phyloP scores from a whole-genome alignment of 2,113 vertebrate genomes.

The Penelope pileata region DNA sequence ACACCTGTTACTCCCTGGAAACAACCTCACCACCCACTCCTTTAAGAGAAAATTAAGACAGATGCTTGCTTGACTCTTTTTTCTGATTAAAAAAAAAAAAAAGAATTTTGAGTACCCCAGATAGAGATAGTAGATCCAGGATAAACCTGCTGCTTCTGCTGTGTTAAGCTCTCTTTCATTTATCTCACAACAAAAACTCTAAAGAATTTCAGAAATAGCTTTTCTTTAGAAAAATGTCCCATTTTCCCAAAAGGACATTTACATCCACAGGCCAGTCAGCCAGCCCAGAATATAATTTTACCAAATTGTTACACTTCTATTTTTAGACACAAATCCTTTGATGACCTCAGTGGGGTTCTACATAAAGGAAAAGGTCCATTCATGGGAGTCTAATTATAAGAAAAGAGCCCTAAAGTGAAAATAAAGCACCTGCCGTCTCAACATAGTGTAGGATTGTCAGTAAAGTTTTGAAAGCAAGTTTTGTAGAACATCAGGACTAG shows the following conservation, averaged over 20 bases:
- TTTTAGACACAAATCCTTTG: not conserved
- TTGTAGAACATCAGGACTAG: not conserved
- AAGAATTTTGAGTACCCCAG: not conserved
- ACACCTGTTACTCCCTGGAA: not conserved
- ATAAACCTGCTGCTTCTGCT: not conserved
- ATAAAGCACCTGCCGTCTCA: not conserved
- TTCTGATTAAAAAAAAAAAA: not conserved
- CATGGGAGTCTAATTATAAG: not conserved
- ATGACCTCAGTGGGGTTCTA: not conserved
- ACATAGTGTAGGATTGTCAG: not conserved
- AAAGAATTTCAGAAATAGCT: not conserved
- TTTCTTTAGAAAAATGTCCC: not conserved
- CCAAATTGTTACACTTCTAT: not conserved
- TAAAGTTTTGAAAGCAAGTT: not conserved
- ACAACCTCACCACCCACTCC: rapidly evolving
- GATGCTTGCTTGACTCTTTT: not conserved
- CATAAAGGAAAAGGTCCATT: rapidly evolving
- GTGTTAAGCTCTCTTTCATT: not conserved
- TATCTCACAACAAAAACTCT: not conserved
- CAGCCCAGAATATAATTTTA: not conserved
- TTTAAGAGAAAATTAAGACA: not conserved
- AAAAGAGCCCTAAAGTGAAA: not conserved
- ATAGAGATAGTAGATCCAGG: not conserved
- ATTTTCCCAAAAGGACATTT: not conserved
- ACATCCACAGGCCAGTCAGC: not conserved